Evolutionary conservation across 2,888 invertebrate species (phyloP).

Genomic region (Pristionchus fissidentatus): DNA sequence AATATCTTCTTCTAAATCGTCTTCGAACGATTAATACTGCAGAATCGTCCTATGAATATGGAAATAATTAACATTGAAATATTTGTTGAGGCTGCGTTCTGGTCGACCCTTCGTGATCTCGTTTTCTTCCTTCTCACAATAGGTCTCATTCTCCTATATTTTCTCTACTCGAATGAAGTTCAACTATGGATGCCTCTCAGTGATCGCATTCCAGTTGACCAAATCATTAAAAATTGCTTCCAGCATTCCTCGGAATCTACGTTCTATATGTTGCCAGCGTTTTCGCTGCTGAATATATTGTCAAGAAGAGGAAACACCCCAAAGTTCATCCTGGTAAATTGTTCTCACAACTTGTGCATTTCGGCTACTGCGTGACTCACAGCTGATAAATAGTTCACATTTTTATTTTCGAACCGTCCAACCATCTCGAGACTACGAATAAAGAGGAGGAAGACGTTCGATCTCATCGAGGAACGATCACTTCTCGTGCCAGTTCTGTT

Average conservation of each 20-base stretch:
- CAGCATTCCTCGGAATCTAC: background rate
- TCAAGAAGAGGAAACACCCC: slow-evolving; percentile 8
- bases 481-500: no score
- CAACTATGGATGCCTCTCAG: slow-evolving; percentile 78
- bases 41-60: no score
- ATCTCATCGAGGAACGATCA: no score
- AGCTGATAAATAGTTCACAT: no score
- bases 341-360: no score
- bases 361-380: no score
- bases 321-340: no score
- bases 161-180: slow-evolving; percentile 78
- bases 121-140: slow-evolving; percentile 79
- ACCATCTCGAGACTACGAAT: no score
- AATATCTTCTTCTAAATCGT: no score
- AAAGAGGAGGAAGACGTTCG: no score
- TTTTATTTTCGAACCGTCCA: no score
- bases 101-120: slow-evolving; percentile 78
- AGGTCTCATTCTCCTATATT: slow-evolving; percentile 78
- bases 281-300: background rate
- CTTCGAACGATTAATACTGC: no score
- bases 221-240: background rate
- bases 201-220: background rate
- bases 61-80: background rate
- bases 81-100: slow-evolving; percentile 40
- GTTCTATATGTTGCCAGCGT: background rate